These are phyloP conservation scores for Pollenia labialis DNA, from an alignment of 2,888 invertebrate species.

Conservation along the genomic window DNA sequence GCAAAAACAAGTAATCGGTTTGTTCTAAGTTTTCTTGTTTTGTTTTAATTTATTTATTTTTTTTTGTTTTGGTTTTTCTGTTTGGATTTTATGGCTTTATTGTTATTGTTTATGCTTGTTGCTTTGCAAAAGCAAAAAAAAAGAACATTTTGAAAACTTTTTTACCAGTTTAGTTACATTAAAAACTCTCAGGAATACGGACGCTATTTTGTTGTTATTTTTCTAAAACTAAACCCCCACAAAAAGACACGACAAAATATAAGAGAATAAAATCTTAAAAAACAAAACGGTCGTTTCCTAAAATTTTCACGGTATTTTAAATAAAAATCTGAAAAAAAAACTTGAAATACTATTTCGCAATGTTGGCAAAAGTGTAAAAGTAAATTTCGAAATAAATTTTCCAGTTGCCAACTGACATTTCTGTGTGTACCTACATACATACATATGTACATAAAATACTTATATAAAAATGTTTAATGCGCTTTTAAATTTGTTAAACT, in stretches of 20 bases:
- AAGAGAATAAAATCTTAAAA: conserved; percentile 3
- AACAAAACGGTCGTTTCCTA: conserved; percentile 37
- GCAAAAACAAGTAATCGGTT: conserved; percentile 41
- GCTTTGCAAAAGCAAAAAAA: conserved; percentile 53
- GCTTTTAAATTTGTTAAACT: background rate
- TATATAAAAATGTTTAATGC: conserved; percentile 41
- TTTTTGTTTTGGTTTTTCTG: conserved; percentile 23
- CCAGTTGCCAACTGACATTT: conserved; percentile 56
- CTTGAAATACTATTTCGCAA: conserved; percentile 7
- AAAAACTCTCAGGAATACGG: conserved; percentile 71
- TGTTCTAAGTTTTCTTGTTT: conserved; percentile 36
- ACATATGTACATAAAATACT: conserved; percentile 9
- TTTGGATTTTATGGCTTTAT: conserved; percentile 6
- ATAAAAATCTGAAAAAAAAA: conserved; percentile 19
- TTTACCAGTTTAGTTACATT: conserved; percentile 64
- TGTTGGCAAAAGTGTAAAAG: conserved; percentile 16
- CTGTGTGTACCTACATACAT: background rate
- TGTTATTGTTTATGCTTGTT: conserved; percentile 54
- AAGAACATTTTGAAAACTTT: conserved; percentile 48
- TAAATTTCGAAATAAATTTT: conserved; percentile 14
- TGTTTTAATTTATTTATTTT: conserved; percentile 30
- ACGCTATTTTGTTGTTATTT: conserved; percentile 58
- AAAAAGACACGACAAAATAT: background rate
- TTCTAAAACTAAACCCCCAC: conserved; percentile 11
- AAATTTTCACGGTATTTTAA: conserved; percentile 28